Percentiles rank a stretch among this genome's conserved stretches.
These are phyloP conservation scores for Falco punctatus DNA, from an alignment of 2,113 vertebrate species.

Conservation along the genomic window DNA sequence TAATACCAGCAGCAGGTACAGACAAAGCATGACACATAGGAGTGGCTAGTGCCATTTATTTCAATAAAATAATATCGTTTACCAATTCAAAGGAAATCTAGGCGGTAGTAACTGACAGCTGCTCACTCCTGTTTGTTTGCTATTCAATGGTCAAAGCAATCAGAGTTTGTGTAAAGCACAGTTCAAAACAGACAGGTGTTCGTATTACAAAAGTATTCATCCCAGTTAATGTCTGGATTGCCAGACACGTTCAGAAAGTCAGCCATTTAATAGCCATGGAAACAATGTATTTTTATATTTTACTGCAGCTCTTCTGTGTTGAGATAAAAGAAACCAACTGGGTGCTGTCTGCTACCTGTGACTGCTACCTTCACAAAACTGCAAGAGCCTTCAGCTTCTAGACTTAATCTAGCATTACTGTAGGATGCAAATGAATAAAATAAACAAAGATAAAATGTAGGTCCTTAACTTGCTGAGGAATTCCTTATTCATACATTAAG, in stretches of 20 bases:
- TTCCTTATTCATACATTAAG: background rate
- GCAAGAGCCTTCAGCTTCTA: background rate
- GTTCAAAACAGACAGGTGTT: background rate
- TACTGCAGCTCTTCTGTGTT: background rate
- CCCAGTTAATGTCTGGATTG: background rate
- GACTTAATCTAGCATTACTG: background rate
- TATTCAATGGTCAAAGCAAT: background rate
- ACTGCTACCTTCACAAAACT: background rate
- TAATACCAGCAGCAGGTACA: background rate
- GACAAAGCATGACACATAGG: background rate
- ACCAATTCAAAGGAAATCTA: background rate
- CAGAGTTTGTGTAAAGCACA: background rate
- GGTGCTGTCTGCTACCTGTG: background rate
- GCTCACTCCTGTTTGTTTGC: background rate
- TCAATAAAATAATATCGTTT: background rate
- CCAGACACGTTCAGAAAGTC: background rate
- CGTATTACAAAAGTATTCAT: rapidly evolving
- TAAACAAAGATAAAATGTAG: background rate
- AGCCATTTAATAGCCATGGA: background rate
- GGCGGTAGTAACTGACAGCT: background rate
- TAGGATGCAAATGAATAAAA: background rate
- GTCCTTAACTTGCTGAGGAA: background rate
- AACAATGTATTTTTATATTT: background rate
- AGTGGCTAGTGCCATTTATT: background rate
- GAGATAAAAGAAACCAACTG: background rate